Evolutionary conservation across 2,888 invertebrate species (phyloP).

Genomic region (Myopa tessellatipennis): DNA sequence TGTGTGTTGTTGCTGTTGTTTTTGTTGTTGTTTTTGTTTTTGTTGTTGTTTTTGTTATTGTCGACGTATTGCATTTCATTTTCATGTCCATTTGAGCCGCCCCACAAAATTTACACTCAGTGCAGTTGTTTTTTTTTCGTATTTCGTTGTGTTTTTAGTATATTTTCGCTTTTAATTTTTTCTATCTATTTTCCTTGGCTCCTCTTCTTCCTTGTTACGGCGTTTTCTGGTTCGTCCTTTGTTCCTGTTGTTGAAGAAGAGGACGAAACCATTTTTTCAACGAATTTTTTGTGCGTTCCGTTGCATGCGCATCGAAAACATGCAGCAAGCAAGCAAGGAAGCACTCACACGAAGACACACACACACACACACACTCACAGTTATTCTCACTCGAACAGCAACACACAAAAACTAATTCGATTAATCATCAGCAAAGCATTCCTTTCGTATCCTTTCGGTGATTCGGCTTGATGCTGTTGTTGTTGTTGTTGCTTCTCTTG

Average conservation of each 20-base stretch:
- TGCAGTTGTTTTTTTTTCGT: too few relatives aligned
- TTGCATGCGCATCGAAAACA: conserved; percentile 52
- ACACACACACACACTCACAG: conserved; percentile 14
- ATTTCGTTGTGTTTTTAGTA: too few relatives aligned
- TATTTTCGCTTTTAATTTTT: too few relatives aligned
- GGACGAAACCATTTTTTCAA: conserved; percentile 1
- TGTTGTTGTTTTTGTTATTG: too few relatives aligned
- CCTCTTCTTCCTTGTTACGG: too few relatives aligned
- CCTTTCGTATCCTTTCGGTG: background rate
- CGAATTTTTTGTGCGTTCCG: conserved; percentile 33
- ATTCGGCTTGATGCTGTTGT: background rate
- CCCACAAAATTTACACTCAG: too few relatives aligned
- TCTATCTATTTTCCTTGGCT: too few relatives aligned
- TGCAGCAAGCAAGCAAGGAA: conserved; percentile 47
- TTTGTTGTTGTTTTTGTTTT: too few relatives aligned
- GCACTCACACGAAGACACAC: background rate
- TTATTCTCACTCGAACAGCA: conserved; percentile 37
- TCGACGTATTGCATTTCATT: too few relatives aligned
- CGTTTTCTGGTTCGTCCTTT: background rate
- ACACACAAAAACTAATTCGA: conserved; percentile 51
- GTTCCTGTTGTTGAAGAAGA: conserved; percentile 13
- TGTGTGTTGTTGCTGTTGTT: background rate
- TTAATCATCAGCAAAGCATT: conserved; percentile 50
- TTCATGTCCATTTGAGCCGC: too few relatives aligned
- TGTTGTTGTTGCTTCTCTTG: background rate